A percentile compares a stretch with the other conserved stretches of the same genome.
These are phyloP conservation scores for Drosophila orosa DNA, from an alignment of 1,140 invertebrate genomes.

Conservation along the genomic window DNA sequence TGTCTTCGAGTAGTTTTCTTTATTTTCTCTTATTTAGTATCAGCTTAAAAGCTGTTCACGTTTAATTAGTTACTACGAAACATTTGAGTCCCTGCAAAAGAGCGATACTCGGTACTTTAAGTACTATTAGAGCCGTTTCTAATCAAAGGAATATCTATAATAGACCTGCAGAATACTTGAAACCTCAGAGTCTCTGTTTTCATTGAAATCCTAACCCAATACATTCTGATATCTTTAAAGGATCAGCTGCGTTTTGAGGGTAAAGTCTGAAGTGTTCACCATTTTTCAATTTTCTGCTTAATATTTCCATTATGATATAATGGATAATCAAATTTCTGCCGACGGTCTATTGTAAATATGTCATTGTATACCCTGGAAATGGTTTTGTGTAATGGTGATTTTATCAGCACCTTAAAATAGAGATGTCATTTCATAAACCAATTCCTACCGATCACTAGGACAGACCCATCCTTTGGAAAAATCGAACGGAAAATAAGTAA, in stretches of 20 bases:
- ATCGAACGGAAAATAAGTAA: conserved; percentile 4
- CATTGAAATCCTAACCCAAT: background rate
- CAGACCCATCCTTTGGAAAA: background rate
- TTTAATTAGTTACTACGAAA: background rate
- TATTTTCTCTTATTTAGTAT: background rate
- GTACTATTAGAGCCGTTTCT: background rate
- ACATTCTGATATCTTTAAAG: background rate
- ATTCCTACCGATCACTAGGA: background rate
- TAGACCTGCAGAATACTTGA: background rate
- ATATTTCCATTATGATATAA: background rate
- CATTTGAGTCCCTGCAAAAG: background rate
- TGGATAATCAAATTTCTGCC: background rate
- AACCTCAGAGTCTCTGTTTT: background rate
- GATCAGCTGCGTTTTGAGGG: background rate
- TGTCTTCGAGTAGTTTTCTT: background rate
- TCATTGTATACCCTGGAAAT: background rate
- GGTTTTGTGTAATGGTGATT: background rate
- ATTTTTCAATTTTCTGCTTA: background rate
- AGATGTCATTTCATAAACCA: background rate
- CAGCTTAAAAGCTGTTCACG: background rate
- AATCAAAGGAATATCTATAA: background rate
- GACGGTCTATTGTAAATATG: background rate
- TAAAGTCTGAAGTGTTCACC: background rate
- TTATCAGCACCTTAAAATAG: background rate
- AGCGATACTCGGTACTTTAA: background rate